phyloP scores from a whole-genome alignment of 2,797 vertebrate species.

The Bradypodion ventrale region DNA sequence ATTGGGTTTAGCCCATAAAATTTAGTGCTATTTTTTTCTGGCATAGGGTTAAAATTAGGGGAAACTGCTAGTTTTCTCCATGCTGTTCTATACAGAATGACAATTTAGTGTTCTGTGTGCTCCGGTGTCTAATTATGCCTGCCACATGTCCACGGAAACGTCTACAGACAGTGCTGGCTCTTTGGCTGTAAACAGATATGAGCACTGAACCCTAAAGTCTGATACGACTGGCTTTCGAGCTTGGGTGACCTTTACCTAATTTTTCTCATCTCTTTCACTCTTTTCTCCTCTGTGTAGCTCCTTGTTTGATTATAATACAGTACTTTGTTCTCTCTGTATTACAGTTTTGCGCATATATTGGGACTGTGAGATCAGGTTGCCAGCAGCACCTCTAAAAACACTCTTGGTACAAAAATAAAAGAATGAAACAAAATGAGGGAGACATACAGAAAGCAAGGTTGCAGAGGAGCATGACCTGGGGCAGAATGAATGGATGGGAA shows the following conservation, averaged over 20 bases:
- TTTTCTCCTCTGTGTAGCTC: not conserved
- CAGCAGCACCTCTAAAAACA: conserved; percentile 14
- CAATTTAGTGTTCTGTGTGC: no score
- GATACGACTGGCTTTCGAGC: no score
- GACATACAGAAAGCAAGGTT: not conserved
- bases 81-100: not conserved
- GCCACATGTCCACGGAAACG: no score
- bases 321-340: not conserved
- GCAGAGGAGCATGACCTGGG: not conserved
- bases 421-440: not conserved
- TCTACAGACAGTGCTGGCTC: no score
- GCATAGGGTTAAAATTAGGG: not conserved
- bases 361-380: not conserved
- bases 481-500: conserved; percentile 19
- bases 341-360: not conserved
- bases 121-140: no score
- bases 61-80: not conserved
- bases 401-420: conserved; percentile 20
- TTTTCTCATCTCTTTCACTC: no score
- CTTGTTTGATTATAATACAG: conserved; percentile 12
- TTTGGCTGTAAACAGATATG: no score
- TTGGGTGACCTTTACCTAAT: no score
- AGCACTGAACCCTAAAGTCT: no score
- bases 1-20: not conserved
- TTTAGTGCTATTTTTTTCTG: not conserved